phyloP scores from a whole-genome alignment of 2,888 invertebrate genomes.

The Parasteatoda lunata region DNA sequence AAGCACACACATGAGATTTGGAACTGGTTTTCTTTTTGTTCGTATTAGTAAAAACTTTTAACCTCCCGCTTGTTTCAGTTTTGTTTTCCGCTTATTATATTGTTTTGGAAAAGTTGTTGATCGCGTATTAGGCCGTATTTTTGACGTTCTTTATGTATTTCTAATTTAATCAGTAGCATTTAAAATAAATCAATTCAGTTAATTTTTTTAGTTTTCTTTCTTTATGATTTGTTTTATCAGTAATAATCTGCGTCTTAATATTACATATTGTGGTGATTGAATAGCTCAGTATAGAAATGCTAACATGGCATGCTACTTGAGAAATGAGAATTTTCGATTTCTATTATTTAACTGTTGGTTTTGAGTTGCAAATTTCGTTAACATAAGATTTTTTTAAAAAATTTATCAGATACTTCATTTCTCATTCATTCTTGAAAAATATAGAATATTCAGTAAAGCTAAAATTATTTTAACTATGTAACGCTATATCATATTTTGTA shows the following conservation, averaged over 20 bases:
- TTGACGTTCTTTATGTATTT: not conserved
- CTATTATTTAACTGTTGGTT: too few relatives aligned
- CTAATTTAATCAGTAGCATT: not conserved
- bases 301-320: too few relatives aligned
- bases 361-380: too few relatives aligned
- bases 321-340: too few relatives aligned
- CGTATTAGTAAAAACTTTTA: conserved; percentile 30
- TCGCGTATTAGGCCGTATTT: not conserved
- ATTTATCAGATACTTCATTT: too few relatives aligned
- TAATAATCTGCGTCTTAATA: not conserved
- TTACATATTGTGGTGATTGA: too few relatives aligned
- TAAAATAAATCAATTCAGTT: not conserved
- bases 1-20: conserved; percentile 33
- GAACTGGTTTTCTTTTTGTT: conserved; percentile 45
- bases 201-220: not conserved
- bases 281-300: too few relatives aligned
- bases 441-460: too few relatives aligned
- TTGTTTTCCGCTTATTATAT: conserved; percentile 47
- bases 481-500: too few relatives aligned
- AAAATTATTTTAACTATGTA: too few relatives aligned
- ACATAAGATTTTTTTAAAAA: too few relatives aligned
- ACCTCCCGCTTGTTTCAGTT: conserved; percentile 22
- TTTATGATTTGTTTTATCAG: not conserved
- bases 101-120: not conserved
- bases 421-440: too few relatives aligned